Evolutionary conservation across 2,888 invertebrate genomes (phyloP).

Genomic region (Falcaria lacertinaria): DNA sequence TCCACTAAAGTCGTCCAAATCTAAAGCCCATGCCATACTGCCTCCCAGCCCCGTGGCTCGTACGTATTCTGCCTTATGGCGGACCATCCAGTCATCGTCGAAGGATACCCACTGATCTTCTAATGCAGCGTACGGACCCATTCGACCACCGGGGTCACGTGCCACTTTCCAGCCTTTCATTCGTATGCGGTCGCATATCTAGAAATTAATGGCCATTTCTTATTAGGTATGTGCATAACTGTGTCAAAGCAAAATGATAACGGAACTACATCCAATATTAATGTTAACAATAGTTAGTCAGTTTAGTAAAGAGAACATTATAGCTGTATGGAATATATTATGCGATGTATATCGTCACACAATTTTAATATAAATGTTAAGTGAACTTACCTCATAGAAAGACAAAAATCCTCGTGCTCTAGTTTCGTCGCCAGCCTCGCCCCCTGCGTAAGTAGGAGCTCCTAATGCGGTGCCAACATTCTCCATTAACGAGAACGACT

Average conservation of each 20-base stretch:
- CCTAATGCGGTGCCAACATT: constrained; percentile 83
- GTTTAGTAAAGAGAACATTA: no score
- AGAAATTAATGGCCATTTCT: constrained; percentile 2
- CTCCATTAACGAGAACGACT: constrained; percentile 90
- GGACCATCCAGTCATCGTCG: constrained; percentile 91
- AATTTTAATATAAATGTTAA: no score
- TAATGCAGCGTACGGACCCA: constrained; percentile 92
- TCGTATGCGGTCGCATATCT: constrained; percentile 90
- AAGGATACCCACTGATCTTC: constrained; percentile 96
- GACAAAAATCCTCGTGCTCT: constrained; percentile 92
- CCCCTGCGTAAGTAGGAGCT: constrained; percentile 90
- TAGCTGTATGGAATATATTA: neutral
- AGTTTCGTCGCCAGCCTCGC: constrained; percentile 93
- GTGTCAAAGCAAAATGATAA: no score
- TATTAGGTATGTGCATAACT: no score
- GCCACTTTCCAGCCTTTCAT: constrained; percentile 88
- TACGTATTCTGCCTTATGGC: constrained; percentile 90
- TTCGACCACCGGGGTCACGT: constrained; percentile 87
- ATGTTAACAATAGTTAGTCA: no score
- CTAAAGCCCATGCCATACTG: constrained; percentile 94
- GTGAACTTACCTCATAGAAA: constrained; percentile 87
- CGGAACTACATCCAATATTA: no score
- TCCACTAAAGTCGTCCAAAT: constrained; percentile 92
- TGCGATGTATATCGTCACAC: neutral
- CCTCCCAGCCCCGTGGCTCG: constrained; percentile 89